A percentile compares a stretch with the other conserved stretches of the same genome.
phyloP scores from a whole-genome alignment of 2,888 invertebrate species.

The Machimus rusticus region DNA sequence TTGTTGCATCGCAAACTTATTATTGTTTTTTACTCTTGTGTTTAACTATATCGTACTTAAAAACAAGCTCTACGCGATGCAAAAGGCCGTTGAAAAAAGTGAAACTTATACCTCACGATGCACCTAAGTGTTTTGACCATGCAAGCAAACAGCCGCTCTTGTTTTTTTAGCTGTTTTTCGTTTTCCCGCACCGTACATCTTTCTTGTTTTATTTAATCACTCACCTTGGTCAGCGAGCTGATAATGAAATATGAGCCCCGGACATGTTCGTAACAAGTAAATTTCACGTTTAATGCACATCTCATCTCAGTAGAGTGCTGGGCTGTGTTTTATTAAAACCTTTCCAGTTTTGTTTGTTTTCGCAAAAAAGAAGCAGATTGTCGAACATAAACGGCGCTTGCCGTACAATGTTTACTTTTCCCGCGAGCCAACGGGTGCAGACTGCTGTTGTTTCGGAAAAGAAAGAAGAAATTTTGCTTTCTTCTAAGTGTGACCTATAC shows the following conservation, averaged over 20 bases:
- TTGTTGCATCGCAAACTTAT: neutral
- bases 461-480: conserved; percentile 1
- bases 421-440: neutral
- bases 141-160: neutral
- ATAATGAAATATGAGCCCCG: conserved; percentile 20
- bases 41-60: neutral
- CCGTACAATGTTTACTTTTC: neutral
- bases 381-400: neutral
- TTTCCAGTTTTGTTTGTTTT: neutral
- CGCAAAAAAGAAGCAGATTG: neutral
- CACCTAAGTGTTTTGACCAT: conserved; percentile 18
- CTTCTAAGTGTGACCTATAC: neutral
- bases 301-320: neutral
- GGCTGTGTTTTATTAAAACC: neutral
- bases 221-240: conserved; percentile 7
- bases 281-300: conserved; percentile 8
- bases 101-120: conserved; percentile 5
- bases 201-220: conserved; percentile 6
- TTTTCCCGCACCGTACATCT: neutral
- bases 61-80: neutral
- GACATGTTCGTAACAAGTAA: conserved; percentile 3
- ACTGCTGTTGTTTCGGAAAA: neutral
- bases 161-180: neutral
- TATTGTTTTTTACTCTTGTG: neutral
- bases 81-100: conserved; percentile 4